These are phyloP conservation scores for Cephus rjabovi DNA, from an alignment of 2,888 invertebrate species.

Conservation along the genomic window DNA sequence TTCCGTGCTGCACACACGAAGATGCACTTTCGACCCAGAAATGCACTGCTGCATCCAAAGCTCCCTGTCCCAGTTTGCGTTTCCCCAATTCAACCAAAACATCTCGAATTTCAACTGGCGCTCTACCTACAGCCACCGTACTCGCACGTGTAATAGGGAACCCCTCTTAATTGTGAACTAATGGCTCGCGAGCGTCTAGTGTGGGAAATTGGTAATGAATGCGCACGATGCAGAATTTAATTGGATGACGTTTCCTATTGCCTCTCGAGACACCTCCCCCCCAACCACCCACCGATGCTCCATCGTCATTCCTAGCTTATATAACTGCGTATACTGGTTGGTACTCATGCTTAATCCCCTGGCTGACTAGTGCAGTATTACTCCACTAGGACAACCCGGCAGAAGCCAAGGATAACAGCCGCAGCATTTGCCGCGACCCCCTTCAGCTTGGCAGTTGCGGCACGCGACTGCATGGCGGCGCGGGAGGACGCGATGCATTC, in stretches of 20 bases:
- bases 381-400: background rate
- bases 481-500: background rate
- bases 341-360: background rate
- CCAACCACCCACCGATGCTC: background rate
- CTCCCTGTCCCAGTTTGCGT: background rate
- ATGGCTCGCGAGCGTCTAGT: conserved; percentile 14
- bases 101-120: background rate
- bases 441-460: background rate
- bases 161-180: conserved; percentile 27
- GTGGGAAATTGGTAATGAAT: conserved; percentile 43
- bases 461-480: background rate
- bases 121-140: background rate
- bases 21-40: background rate
- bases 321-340: background rate
- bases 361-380: background rate
- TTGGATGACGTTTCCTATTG: conserved; percentile 32
- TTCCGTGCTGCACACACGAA: background rate
- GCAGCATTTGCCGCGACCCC: background rate
- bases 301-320: conserved; percentile 9
- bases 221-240: conserved; percentile 36
- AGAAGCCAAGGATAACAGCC: background rate
- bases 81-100: background rate
- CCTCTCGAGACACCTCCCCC: conserved; percentile 23
- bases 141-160: conserved; percentile 7
- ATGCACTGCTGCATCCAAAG: background rate